Conservation (phyloP, 2,797 vertebrate species). For the Poeciliopsis gracilis region DNA sequence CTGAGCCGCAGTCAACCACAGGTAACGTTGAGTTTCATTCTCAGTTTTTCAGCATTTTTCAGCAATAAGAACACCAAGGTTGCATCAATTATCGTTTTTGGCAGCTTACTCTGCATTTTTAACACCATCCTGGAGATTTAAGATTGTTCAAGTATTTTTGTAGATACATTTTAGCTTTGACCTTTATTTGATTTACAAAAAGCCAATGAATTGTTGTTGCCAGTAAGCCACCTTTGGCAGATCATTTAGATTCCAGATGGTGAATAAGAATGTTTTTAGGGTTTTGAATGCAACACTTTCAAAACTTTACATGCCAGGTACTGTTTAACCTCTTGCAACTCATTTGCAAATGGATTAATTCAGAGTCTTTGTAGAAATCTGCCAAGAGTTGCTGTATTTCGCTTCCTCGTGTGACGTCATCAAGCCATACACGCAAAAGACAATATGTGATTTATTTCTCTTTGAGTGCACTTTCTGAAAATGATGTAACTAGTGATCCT, state of each 20-base stretch:
- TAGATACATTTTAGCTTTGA: not conserved
- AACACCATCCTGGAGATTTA: not conserved
- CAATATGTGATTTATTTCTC: not conserved
- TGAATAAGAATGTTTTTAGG: not conserved
- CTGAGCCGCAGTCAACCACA: not conserved
- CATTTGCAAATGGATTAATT: not conserved
- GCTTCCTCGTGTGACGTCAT: not conserved
- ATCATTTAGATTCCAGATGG: not conserved
- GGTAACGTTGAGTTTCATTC: not conserved
- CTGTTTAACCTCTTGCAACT: not conserved
- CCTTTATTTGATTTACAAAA: not conserved
- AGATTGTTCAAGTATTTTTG: not conserved
- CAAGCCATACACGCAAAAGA: not conserved
- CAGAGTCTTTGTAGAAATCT: not conserved
- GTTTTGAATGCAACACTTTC: not conserved
- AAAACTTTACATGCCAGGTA: not conserved
- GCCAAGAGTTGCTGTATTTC: not conserved
- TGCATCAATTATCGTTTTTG: not conserved
- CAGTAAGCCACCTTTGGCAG: not conserved
- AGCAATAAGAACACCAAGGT: not conserved
- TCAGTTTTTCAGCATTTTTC: not conserved
- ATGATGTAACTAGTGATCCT: not conserved
- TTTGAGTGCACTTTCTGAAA: not conserved
- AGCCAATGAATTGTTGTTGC: not conserved
- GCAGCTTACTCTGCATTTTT: not conserved